phyloP scores from a whole-genome alignment of 2,888 invertebrate genomes.

The Oligia strigilis region DNA sequence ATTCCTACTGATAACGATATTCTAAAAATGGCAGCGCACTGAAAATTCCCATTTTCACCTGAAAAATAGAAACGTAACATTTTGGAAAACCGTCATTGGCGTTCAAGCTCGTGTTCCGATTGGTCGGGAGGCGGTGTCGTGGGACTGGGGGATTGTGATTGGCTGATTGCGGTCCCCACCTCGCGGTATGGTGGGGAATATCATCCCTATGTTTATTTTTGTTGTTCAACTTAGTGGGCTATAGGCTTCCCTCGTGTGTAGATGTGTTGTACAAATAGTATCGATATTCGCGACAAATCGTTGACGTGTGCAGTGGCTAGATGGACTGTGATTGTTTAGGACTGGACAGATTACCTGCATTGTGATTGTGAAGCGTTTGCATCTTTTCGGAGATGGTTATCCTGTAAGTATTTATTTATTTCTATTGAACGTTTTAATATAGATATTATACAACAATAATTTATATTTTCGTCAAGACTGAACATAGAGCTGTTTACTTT shows the following conservation, averaged over 20 bases:
- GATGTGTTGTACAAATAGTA: conserved; percentile 69
- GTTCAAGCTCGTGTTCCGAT: conserved; percentile 67
- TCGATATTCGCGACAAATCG: conserved; percentile 51
- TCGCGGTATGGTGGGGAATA: conserved; percentile 77
- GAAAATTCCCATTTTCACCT: conserved; percentile 82
- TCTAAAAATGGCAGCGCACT: conserved; percentile 73
- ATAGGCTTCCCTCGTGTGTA: conserved; percentile 82
- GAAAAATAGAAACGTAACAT: conserved; percentile 76
- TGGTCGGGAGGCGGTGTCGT: conserved; percentile 83
- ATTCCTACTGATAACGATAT: conserved; percentile 68
- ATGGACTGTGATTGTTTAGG: conserved; percentile 73
- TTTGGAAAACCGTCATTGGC: conserved; percentile 79
- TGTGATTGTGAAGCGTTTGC: conserved; percentile 75
- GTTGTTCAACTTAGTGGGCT: conserved; percentile 87
- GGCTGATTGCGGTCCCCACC: conserved; percentile 76
- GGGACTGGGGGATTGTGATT: conserved; percentile 70
- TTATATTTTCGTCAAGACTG: too few relatives aligned
- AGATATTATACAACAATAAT: not conserved
- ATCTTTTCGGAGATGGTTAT: conserved; percentile 87
- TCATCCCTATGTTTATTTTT: conserved; percentile 89
- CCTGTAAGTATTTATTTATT: conserved; percentile 81
- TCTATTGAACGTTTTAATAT: not conserved
- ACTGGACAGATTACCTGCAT: conserved; percentile 67
- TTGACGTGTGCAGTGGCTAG: conserved; percentile 60
- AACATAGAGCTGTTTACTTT: not conserved